Evolutionary conservation across 2,113 vertebrate genomes (phyloP).

Genomic region (Megaptera novaeangliae): DNA sequence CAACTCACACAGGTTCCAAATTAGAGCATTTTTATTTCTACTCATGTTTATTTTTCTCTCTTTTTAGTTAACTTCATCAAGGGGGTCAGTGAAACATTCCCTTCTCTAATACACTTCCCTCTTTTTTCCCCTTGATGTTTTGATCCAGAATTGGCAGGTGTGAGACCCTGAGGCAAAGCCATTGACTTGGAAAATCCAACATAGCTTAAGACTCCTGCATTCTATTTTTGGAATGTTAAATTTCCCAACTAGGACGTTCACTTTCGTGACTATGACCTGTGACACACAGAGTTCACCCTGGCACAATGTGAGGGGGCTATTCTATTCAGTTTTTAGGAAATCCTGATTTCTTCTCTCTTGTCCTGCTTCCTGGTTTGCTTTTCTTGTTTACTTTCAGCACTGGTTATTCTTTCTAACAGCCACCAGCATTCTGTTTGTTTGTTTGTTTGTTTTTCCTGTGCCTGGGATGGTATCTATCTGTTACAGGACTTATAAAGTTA

Average conservation of each 20-base stretch:
- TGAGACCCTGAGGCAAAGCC: conserved; percentile 1
- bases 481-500: background rate
- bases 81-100: background rate
- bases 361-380: background rate
- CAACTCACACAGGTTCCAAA: background rate
- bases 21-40: background rate
- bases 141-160: conserved; percentile 1
- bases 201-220: background rate
- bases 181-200: background rate
- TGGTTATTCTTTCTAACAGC: background rate
- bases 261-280: background rate
- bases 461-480: background rate
- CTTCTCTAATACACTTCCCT: background rate
- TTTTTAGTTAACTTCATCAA: background rate
- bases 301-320: background rate
- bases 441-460: background rate
- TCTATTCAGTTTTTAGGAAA: background rate
- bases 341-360: background rate
- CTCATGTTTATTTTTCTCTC: background rate
- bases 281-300: background rate
- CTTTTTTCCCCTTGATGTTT: conserved; percentile 25
- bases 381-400: background rate
- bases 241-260: background rate
- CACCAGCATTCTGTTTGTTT: background rate
- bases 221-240: conserved; percentile 9